Conservation (phyloP, 2,797 vertebrate species). For the Periparus ater region DNA sequence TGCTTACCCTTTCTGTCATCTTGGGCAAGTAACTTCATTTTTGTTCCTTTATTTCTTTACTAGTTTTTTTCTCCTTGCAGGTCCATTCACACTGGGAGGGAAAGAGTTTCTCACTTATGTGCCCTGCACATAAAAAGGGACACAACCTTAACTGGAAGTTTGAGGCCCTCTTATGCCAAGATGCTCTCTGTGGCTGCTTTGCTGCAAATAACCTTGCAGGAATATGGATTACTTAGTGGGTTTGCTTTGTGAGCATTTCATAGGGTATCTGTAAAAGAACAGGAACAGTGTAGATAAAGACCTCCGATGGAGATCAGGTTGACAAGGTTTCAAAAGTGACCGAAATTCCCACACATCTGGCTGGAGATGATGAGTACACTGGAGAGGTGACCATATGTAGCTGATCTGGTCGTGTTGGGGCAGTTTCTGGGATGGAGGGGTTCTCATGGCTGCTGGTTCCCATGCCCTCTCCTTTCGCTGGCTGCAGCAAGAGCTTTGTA, state of each 20-base stretch:
- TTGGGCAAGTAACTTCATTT: background rate
- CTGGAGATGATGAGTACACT: background rate
- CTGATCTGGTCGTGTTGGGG: background rate
- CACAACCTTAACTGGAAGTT: background rate
- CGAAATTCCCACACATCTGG: background rate
- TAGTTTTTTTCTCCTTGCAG: fast-evolving
- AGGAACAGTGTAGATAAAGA: background rate
- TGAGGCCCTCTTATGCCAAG: background rate
- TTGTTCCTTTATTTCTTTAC: background rate
- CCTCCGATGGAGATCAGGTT: background rate
- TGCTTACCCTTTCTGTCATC: background rate
- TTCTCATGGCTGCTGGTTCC: background rate
- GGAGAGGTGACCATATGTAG: background rate
- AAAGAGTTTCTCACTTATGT: background rate
- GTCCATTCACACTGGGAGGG: background rate
- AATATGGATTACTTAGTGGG: background rate
- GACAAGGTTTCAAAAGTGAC: background rate
- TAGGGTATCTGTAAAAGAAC: background rate
- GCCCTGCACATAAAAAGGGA: background rate
- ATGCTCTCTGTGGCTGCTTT: background rate
- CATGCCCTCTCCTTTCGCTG: fast-evolving
- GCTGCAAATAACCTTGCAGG: background rate
- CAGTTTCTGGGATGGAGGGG: background rate
- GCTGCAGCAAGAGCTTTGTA: background rate
- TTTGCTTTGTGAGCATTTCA: background rate